Evolutionary conservation across 2,888 invertebrate genomes (phyloP).

Genomic region (Orthonychiurus folsomi): DNA sequence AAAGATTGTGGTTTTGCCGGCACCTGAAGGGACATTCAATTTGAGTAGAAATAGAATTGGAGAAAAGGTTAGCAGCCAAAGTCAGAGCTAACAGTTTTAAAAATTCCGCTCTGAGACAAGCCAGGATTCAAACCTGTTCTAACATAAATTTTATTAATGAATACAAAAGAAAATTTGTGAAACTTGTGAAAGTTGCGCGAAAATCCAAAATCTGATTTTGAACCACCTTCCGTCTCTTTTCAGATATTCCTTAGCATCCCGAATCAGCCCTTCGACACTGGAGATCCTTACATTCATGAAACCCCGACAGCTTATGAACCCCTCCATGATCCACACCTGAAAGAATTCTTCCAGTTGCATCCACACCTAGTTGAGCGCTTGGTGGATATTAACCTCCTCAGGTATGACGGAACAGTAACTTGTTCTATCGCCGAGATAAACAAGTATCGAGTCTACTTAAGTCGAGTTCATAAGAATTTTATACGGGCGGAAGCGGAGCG

Average conservation of each 20-base stretch:
- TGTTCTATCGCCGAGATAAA: conserved; percentile 16
- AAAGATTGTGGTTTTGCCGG: conserved; percentile 18
- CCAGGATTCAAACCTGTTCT: not conserved
- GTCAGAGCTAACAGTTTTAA: not conserved
- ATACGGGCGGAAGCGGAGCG: conserved; percentile 2
- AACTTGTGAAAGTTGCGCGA: no score
- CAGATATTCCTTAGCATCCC: conserved; percentile 8
- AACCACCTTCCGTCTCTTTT: not conserved
- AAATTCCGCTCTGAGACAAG: not conserved
- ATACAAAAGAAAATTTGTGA: no score
- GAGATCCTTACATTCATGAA: conserved; percentile 17
- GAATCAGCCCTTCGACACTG: conserved; percentile 12
- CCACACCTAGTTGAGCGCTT: conserved; percentile 13
- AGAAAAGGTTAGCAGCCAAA: conserved; percentile 6
- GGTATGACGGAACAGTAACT: conserved; percentile 16
- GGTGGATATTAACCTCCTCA: conserved; percentile 14
- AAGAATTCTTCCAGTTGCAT: conserved; percentile 14
- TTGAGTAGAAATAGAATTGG: conserved; percentile 10
- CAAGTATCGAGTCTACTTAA: conserved; percentile 17
- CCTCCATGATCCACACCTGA: conserved; percentile 21
- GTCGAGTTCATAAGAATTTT: conserved; percentile 17
- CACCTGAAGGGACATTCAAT: conserved; percentile 16
- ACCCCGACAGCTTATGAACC: conserved; percentile 15
- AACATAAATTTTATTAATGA: no score
- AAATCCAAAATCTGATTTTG: not conserved